Conservation (phyloP, 37 sponge, comb jelly and placozoan genomes). For the Oscarella lobularis region DNA sequence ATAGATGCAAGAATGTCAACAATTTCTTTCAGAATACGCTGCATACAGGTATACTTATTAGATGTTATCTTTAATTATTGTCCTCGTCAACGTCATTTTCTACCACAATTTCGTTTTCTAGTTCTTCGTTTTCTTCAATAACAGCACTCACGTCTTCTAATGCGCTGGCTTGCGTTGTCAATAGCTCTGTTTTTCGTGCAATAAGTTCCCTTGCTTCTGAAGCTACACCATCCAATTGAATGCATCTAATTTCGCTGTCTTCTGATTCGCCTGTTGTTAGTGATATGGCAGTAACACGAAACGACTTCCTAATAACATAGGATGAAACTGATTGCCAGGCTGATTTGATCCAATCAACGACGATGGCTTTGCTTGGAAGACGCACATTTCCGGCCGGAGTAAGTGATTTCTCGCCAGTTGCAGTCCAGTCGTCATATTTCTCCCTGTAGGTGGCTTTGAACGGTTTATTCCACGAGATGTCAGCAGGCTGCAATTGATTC, state of each 20-base stretch:
- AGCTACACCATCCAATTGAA: slow-evolving; percentile 29
- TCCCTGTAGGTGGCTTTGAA: slow-evolving; percentile 23
- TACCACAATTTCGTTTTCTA: neutral
- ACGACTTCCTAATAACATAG: slow-evolving; percentile 26
- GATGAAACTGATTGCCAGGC: slow-evolving; percentile 21
- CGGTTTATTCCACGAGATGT: slow-evolving; percentile 29
- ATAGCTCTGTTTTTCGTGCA: neutral
- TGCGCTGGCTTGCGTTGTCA: neutral
- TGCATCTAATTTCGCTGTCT: slow-evolving; percentile 23
- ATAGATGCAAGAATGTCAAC: too few species aligned
- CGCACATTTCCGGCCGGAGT: slow-evolving; percentile 35
- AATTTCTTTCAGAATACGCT: too few species aligned
- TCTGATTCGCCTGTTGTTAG: slow-evolving; percentile 9
- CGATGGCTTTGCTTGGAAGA: slow-evolving; percentile 23
- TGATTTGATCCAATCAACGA: slow-evolving; percentile 26
- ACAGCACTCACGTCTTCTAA: neutral
- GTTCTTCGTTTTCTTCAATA: slow-evolving; percentile 7
- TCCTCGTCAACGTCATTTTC: too few species aligned
- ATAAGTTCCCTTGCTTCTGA: slow-evolving; percentile 10
- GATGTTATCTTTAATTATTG: too few species aligned
- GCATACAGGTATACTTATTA: too few species aligned
- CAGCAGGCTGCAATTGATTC: slow-evolving; percentile 29
- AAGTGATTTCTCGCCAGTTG: slow-evolving; percentile 23
- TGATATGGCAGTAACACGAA: slow-evolving; percentile 24
- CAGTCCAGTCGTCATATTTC: slow-evolving; percentile 33